Evolutionary conservation across 2,888 invertebrate genomes (phyloP).

Genomic region (Antheraea yamamai): DNA sequence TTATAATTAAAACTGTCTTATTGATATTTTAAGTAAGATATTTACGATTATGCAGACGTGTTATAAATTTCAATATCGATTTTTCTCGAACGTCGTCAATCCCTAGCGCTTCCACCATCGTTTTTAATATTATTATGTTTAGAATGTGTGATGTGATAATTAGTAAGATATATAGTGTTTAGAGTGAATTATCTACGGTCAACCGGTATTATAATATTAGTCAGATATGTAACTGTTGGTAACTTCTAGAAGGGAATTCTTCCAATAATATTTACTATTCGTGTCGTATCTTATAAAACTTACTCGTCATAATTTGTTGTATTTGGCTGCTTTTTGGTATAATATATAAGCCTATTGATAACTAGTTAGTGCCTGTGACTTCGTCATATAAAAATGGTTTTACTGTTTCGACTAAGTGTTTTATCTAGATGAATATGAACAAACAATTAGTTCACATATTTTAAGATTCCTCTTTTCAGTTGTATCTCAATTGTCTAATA

Average conservation of each 20-base stretch:
- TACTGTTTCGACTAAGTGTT: no score
- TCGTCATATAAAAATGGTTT: no score
- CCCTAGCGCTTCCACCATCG: constrained; percentile 9
- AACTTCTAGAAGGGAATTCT: background rate
- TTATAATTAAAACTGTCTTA: background rate
- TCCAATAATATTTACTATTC: background rate
- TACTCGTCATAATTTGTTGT: background rate
- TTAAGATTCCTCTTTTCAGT: no score
- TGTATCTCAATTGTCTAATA: no score
- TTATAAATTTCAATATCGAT: constrained; percentile 5
- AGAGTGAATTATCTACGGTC: background rate
- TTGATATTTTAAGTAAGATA: background rate
- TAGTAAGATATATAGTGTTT: background rate
- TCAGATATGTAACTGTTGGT: background rate
- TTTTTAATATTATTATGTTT: constrained; percentile 10
- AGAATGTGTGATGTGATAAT: constrained; percentile 11
- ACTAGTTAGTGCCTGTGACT: background rate
- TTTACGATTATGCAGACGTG: background rate
- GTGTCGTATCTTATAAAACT: background rate
- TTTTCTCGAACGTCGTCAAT: background rate
- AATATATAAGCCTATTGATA: background rate
- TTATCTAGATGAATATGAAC: no score
- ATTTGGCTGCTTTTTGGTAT: background rate
- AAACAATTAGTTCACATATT: no score
- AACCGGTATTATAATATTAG: background rate